Conservation (phyloP, 2,797 vertebrate genomes). For the Miopithecus talapoin region DNA sequence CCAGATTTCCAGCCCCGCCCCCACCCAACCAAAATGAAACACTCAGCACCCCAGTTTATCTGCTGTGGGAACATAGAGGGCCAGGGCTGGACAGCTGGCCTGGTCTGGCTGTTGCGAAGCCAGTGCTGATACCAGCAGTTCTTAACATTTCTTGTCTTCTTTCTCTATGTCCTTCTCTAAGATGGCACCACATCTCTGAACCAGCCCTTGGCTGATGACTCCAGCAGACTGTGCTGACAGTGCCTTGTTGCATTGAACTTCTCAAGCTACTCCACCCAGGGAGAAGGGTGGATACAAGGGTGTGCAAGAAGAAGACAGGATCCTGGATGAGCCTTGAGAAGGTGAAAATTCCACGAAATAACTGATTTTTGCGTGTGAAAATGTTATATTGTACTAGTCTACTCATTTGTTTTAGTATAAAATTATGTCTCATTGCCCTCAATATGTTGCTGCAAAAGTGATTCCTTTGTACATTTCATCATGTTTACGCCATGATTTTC, state of each 20-base stretch:
- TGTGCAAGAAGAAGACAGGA: no score
- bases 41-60: rapidly evolving
- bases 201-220: not conserved
- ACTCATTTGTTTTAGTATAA: not conserved
- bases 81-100: not conserved
- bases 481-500: not conserved
- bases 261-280: rapidly evolving
- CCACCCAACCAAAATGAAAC: not conserved
- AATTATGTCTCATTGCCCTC: not conserved
- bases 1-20: not conserved
- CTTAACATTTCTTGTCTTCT: not conserved
- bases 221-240: rapidly evolving
- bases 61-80: not conserved
- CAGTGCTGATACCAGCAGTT: not conserved
- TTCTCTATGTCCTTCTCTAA: not conserved
- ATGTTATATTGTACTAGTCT: not conserved
- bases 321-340: not conserved
- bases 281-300: not conserved
- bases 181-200: no score
- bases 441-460: not conserved
- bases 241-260: rapidly evolving
- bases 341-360: not conserved
- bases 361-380: not conserved
- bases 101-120: no score
- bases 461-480: not conserved